Evolutionary conservation across 2,113 vertebrate species (phyloP).

Genomic region (Calyptommatus sinebrachiatus): DNA sequence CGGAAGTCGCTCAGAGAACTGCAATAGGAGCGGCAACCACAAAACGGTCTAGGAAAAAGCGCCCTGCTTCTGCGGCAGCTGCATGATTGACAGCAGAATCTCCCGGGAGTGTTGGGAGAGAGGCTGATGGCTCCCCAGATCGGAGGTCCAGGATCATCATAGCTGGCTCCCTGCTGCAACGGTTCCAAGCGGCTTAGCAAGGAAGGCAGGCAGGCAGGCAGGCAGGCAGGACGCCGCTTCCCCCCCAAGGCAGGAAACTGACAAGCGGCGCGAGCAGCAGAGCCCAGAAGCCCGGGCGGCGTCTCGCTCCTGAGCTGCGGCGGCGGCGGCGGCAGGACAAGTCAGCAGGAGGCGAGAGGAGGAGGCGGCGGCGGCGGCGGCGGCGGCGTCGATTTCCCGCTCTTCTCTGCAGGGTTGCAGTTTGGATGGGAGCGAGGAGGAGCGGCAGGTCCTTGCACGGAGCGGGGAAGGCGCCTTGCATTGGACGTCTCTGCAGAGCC

Average conservation of each 20-base stretch:
- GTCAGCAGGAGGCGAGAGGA: not conserved
- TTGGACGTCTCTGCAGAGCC: slow-evolving; percentile 46
- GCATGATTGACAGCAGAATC: not conserved
- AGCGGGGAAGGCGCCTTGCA: slow-evolving; percentile 30
- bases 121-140: slow-evolving; percentile 43
- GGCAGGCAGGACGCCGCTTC: slow-evolving; percentile 44
- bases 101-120: slow-evolving; percentile 40
- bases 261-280: too few relatives aligned
- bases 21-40: too few relatives aligned
- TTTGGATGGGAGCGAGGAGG: slow-evolving; percentile 10
- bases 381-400: slow-evolving; percentile 13
- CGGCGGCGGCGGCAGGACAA: slow-evolving; percentile 24
- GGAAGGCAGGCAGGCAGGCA: slow-evolving; percentile 45
- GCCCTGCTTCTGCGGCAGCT: not conserved
- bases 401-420: slow-evolving; percentile 23
- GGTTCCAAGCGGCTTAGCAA: slow-evolving; percentile 42
- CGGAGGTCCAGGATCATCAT: slow-evolving; percentile 59
- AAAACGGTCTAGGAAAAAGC: too few relatives aligned
- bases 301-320: too few relatives aligned
- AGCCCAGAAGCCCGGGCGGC: not conserved
- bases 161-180: slow-evolving; percentile 46
- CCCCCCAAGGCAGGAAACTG: slow-evolving; percentile 56
- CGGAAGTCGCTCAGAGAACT: not conserved
- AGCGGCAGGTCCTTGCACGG: slow-evolving; percentile 48
- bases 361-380: too few relatives aligned